These are phyloP conservation scores for Halcyon senegalensis DNA, from an alignment of 2,113 vertebrate species.

Conservation along the genomic window DNA sequence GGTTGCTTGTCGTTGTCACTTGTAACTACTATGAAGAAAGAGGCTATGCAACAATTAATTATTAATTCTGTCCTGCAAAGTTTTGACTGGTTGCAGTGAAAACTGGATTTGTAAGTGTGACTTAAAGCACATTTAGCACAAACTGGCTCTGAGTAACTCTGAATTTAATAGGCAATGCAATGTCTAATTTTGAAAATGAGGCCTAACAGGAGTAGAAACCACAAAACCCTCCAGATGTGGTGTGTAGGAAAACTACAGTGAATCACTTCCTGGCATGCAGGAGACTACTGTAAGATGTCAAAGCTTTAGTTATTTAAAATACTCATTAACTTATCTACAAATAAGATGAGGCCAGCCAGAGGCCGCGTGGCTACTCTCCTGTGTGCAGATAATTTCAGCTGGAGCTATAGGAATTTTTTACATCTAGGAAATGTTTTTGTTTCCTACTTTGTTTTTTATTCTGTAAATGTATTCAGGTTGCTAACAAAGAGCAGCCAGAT, in stretches of 20 bases:
- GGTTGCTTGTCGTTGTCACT: background rate
- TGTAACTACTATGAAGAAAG: background rate
- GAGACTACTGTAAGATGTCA: background rate
- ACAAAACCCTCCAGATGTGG: background rate
- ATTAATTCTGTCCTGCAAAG: background rate
- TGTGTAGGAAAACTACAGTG: background rate
- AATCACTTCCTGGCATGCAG: background rate
- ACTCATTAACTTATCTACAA: background rate
- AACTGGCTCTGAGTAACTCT: background rate
- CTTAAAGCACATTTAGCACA: background rate
- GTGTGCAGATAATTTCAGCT: background rate
- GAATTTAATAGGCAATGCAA: background rate
- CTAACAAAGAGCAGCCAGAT: background rate
- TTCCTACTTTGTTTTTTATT: background rate
- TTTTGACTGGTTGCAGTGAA: background rate
- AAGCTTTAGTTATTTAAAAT: slow-evolving; percentile 1
- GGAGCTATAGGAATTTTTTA: background rate
- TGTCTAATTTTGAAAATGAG: background rate
- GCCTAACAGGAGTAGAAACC: background rate
- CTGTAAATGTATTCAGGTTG: background rate
- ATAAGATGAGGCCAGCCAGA: background rate
- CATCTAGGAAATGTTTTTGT: background rate
- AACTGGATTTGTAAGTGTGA: background rate
- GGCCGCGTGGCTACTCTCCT: background rate
- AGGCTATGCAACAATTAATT: background rate